Base-by-base conservation (phyloP, 1,140 invertebrate genomes). In the Cyclina sinensis region DNA sequence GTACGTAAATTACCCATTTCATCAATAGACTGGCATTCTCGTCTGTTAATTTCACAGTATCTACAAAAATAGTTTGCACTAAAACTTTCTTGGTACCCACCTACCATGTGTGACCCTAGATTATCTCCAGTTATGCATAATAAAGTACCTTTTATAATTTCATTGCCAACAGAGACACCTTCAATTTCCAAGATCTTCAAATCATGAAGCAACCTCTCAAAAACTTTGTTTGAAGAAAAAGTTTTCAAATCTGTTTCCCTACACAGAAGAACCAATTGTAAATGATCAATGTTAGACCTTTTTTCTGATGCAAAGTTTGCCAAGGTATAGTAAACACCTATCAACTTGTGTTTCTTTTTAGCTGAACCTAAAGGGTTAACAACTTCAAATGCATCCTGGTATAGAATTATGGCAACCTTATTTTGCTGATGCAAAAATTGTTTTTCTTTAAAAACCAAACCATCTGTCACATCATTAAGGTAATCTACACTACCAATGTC, bases 401-500 rank as follows among this genome's bases (percentile, higher is more conserved):
- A 65, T 32, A 65, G n/a, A 30, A 65, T 65, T 4, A 65, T 30
- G 9, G 27, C n/a, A 32, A 65, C 3, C 9, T n/a, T 30, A 30
- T 65, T 35, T 32, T 9, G 27, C 9, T 65, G 4, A 30, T 1
- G 9, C 1, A 35, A 65, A 30, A 65, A 30, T 18, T 11, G 4
- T 9, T 65, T 74, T 9, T 39, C 70, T 74, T 74, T 74, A 30
- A 74, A 74, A 12, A 74, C 70, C 12, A 2, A 43, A 24, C 70
- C 32, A 74, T 74, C 18, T 43, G 1, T n/a, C 2, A 74, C 70
- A 74, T 74, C 70, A 76, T 76, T 39, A 51, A 76, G 24, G 24
- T 48, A 24, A 76, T 4, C 16, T 12, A 30, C 32, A 5, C 27
- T 68, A 2, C 32, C 21, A 14, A 30, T 9, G 1, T 14, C 9